A percentile compares a stretch with the other conserved stretches of the same genome.
These are phyloP conservation scores for Sarcoramphus papa DNA, from an alignment of 2,797 vertebrate species.

Conservation along the genomic window DNA sequence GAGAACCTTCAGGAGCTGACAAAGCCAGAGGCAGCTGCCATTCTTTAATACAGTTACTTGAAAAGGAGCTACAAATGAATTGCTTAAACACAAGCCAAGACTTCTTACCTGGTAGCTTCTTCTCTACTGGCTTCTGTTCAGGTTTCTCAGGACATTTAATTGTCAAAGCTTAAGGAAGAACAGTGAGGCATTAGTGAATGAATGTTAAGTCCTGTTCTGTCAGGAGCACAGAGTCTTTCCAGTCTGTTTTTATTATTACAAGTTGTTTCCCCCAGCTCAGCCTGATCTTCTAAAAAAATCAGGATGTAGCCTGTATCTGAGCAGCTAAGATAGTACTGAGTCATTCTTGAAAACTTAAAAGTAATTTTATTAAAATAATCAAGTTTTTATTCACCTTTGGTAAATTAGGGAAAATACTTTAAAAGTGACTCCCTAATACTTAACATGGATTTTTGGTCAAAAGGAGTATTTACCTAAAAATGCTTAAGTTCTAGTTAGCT, in stretches of 20 bases:
- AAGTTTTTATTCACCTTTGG: not conserved
- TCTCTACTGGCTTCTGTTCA: slow-evolving; percentile 78
- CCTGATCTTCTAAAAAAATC: not conserved
- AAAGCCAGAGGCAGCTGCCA: not conserved
- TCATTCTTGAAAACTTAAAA: not conserved
- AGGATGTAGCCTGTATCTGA: not conserved
- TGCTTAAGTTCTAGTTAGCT: not conserved
- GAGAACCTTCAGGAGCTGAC: not conserved
- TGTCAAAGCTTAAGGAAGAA: slow-evolving; percentile 76
- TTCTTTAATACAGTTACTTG: not conserved
- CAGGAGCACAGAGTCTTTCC: not conserved
- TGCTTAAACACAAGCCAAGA: not conserved
- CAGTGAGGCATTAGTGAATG: not conserved
- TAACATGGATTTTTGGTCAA: not conserved
- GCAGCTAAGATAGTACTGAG: not conserved
- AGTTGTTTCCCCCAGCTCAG: not conserved
- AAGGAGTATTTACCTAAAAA: not conserved
- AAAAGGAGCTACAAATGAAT: not conserved
- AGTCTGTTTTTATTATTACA: not conserved
- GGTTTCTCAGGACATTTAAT: slow-evolving; percentile 84
- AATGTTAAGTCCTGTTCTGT: not conserved
- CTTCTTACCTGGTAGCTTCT: slow-evolving; percentile 87
- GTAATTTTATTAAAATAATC: not conserved
- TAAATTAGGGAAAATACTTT: not conserved
- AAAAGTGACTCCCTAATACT: not conserved